These are phyloP conservation scores for Diplosoma virens DNA, from an alignment of 23 tunicate species.

Conservation along the genomic window DNA sequence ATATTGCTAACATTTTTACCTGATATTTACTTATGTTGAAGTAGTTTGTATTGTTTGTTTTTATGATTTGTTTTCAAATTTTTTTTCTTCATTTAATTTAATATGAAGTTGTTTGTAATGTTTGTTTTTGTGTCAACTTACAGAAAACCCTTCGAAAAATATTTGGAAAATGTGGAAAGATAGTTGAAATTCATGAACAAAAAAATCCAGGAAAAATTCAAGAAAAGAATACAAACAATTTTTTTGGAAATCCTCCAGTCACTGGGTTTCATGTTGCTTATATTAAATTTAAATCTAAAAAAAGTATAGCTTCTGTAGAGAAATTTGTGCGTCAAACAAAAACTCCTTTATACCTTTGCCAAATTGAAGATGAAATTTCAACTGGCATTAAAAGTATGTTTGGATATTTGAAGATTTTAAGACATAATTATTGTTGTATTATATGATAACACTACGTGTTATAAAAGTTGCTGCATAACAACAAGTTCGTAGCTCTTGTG, in stretches of 20 bases:
- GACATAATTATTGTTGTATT: too few relatives aligned
- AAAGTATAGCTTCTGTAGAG: background rate
- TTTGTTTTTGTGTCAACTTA: too few relatives aligned
- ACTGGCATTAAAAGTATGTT: slow-evolving; percentile 34
- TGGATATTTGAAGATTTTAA: background rate
- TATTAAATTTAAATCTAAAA: background rate
- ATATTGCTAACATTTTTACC: too few relatives aligned
- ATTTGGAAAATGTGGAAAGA: slow-evolving; percentile 47
- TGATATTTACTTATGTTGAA: too few relatives aligned
- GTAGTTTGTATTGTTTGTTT: too few relatives aligned
- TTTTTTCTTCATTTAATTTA: too few relatives aligned
- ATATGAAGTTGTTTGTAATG: too few relatives aligned
- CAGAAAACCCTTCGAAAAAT: slow-evolving; percentile 28
- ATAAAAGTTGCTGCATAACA: too few relatives aligned
- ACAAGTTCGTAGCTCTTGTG: too few relatives aligned
- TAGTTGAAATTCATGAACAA: slow-evolving; percentile 26
- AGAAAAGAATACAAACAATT: background rate
- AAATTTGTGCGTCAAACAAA: background rate
- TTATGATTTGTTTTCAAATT: too few relatives aligned
- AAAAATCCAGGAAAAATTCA: slow-evolving; percentile 40
- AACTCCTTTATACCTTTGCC: background rate
- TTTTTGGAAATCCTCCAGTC: slow-evolving; percentile 15
- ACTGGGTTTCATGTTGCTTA: slow-evolving; percentile 42
- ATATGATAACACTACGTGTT: too few relatives aligned
- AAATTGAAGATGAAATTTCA: background rate